A percentile compares a stretch with the other conserved stretches of the same genome.
These are phyloP conservation scores for Caenorhabditis brenneri DNA, from an alignment of 1,140 invertebrate genomes.

Conservation along the genomic window DNA sequence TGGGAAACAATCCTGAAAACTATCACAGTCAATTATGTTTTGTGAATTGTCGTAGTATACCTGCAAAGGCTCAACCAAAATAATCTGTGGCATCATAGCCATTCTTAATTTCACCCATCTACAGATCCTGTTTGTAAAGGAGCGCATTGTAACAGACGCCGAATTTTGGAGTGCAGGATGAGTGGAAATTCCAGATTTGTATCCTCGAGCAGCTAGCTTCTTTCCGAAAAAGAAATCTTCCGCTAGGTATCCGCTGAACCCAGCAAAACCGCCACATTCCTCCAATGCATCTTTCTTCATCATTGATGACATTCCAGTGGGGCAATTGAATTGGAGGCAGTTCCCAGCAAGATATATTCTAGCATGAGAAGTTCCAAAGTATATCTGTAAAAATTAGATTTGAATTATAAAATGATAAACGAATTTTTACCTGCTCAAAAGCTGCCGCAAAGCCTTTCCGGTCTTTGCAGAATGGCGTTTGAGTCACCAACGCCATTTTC, in stretches of 20 bases:
- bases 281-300: constrained; percentile 87
- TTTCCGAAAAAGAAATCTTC: constrained; percentile 98
- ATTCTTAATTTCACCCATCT: constrained; percentile 91
- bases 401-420: background rate
- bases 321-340: constrained; percentile 89
- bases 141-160: constrained; percentile 46
- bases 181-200: constrained; percentile 58
- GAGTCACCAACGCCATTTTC: constrained; percentile 90
- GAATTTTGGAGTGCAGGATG: constrained; percentile 68
- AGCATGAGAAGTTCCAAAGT: constrained; percentile 95
- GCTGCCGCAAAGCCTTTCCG: constrained; percentile 89
- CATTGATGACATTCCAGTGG: constrained; percentile 97
- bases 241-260: constrained; percentile 91
- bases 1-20: constrained; percentile 84
- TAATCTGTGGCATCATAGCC: constrained; percentile 89
- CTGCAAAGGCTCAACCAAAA: constrained; percentile 86
- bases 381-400: constrained; percentile 77
- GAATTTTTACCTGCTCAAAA: constrained; percentile 82
- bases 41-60: background rate
- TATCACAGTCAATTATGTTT: background rate
- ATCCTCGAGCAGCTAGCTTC: constrained; percentile 57
- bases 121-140: constrained; percentile 63
- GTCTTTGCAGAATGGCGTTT: constrained; percentile 94
- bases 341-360: constrained; percentile 92
- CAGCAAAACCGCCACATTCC: constrained; percentile 81